Base-by-base conservation (phyloP, 2,113 vertebrate species). In the Sceloporus tristichus region DNA sequence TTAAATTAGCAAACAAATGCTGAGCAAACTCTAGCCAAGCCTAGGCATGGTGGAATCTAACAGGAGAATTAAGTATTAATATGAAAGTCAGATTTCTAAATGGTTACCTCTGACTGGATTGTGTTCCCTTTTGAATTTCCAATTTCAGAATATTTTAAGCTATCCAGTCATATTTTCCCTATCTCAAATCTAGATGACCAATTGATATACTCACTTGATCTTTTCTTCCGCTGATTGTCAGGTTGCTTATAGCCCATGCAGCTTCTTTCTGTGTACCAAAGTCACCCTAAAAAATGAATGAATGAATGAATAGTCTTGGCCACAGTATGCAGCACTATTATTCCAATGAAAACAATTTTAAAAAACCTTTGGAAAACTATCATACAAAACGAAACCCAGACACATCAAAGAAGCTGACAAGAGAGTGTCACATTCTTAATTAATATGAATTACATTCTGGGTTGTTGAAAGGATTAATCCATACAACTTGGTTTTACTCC, bases 251-350 rank as follows among this genome's bases (percentile, higher is more conserved):
- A 95, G 98, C 99, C 99, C 99, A 99, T 59, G 99, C 99, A 87
- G 99, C 99, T 97, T 99, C 99, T 88, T 99, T 99, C 95, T 99
- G 98, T 90, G 99, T 99, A 87, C 99, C 98, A 96, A 99, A 99
- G 95, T 99, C 99, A 38, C 99, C 99, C 99, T 99, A 88, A n/a
- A 92, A 95, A 59, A 10, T 78, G 78, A 11, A 88, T 13, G 93
- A 11, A 29, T 25, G 7, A 2, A 74, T 34, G 29, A 2, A 84
- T 4, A 21, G 6, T 25, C 53, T 38, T 4, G 18, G 19, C 83
- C 70, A 76, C 25, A 9, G 27, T 54, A 34, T 73, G 16, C 66
- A 84, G 42, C 42, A 74, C 5, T 23, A 27, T 6, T 16, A 85
- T 75, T 65, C 79, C 16, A 75, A 76, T 59, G 11, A 4, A 48